phyloP scores from a whole-genome alignment of 2,888 invertebrate genomes.

The Patella depressa region DNA sequence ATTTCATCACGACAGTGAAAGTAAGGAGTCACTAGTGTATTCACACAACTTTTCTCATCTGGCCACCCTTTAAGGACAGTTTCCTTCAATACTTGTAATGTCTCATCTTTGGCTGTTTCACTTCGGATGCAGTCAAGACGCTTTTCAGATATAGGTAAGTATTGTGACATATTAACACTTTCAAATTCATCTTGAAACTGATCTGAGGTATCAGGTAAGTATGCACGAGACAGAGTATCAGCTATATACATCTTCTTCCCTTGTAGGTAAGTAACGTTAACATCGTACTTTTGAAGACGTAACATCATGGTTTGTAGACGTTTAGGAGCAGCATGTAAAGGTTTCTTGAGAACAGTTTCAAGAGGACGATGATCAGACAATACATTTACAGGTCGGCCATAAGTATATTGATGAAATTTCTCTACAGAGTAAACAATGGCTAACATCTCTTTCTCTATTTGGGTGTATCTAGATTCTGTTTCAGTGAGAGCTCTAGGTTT shows the following conservation, averaged over 20 bases:
- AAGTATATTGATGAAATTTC: slow-evolving; percentile 32
- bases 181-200: not conserved
- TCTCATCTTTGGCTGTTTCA: not conserved
- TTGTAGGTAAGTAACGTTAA: slow-evolving; percentile 30
- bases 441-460: slow-evolving; percentile 47
- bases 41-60: not conserved
- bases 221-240: not conserved
- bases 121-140: not conserved
- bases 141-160: not conserved
- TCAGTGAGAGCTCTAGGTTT: slow-evolving; percentile 36
- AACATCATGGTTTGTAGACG: slow-evolving; percentile 47
- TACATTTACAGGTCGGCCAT: slow-evolving; percentile 12
- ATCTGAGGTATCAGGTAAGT: not conserved
- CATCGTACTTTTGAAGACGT: slow-evolving; percentile 38
- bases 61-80: not conserved
- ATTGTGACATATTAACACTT: not conserved
- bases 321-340: slow-evolving; percentile 32
- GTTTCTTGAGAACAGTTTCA: slow-evolving; percentile 36
- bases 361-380: slow-evolving; percentile 44
- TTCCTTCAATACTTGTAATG: not conserved
- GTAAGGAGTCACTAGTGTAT: not conserved
- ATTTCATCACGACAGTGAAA: slow-evolving; percentile 1
- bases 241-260: slow-evolving; percentile 18
- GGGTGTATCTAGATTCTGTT: slow-evolving; percentile 39
- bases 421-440: slow-evolving; percentile 37